A percentile compares a stretch with the other conserved stretches of the same genome.
phyloP scores from a whole-genome alignment of 2,888 invertebrate species.

The Orchesella flavescens region DNA sequence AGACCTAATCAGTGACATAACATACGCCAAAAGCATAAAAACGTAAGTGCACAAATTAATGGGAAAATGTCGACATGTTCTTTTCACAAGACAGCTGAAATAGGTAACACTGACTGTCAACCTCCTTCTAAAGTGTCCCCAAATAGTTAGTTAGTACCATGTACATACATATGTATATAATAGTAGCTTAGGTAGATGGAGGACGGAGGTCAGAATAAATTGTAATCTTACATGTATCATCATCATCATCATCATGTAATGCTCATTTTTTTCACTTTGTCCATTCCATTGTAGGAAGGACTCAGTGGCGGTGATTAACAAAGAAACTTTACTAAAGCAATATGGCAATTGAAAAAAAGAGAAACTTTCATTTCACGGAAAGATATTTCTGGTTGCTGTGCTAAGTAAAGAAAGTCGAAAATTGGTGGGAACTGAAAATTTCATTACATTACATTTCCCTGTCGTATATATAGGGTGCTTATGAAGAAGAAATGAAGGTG shows the following conservation, averaged over 20 bases:
- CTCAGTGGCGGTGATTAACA: no score
- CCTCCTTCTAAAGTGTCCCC: no score
- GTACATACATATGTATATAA: not conserved
- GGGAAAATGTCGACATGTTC: slow-evolving; percentile 55
- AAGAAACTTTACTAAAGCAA: no score
- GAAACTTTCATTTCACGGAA: no score
- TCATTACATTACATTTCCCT: not conserved
- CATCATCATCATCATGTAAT: slow-evolving; percentile 18
- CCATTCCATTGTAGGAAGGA: not conserved
- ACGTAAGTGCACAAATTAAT: slow-evolving; percentile 51
- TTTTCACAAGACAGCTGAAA: slow-evolving; percentile 43
- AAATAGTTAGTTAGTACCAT: not conserved
- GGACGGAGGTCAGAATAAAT: slow-evolving; percentile 14
- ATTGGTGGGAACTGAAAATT: not conserved
- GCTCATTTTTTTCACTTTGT: slow-evolving; percentile 3
- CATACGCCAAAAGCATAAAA: slow-evolving; percentile 8
- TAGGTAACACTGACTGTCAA: slow-evolving; percentile 36
- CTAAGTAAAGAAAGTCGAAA: no score
- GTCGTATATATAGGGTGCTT: not conserved
- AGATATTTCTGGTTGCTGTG: no score
- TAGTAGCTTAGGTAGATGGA: not conserved
- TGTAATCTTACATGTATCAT: slow-evolving; percentile 10
- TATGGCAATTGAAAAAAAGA: no score
- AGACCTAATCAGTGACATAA: no score
- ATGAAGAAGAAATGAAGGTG: no score